Percentiles rank a stretch among this genome's conserved stretches.
Evolutionary conservation across 2,888 invertebrate genomes (phyloP).

Genomic region (Fissipunctia ypsillon): DNA sequence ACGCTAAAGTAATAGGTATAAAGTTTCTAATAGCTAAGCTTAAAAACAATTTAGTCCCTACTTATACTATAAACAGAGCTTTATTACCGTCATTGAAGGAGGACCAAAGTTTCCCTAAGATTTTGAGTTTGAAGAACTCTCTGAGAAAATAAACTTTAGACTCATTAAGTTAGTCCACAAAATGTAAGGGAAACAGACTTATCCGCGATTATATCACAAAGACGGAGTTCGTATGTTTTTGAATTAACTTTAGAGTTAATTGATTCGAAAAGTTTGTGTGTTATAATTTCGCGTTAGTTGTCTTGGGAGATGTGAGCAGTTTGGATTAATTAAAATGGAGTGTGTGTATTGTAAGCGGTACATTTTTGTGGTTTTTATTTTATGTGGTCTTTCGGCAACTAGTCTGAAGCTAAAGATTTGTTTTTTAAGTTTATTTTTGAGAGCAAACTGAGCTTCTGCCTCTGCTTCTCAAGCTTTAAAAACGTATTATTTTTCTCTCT

Average conservation of each 20-base stretch:
- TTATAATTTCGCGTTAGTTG: conserved; percentile 35
- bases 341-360: not conserved
- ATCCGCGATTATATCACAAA: conserved; percentile 55
- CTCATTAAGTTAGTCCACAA: conserved; percentile 61
- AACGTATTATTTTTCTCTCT: not conserved
- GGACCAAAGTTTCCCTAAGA: conserved; percentile 62
- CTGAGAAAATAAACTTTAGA: conserved; percentile 56
- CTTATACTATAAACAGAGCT: conserved; percentile 57
- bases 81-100: conserved; percentile 66
- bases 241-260: conserved; percentile 49
- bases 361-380: not conserved
- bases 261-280: conserved; percentile 61
- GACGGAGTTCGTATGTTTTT: conserved; percentile 54
- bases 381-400: not conserved
- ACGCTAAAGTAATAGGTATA: not conserved
- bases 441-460: not conserved
- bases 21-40: not conserved
- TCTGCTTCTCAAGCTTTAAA: not conserved
- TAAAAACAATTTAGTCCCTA: conserved; percentile 52
- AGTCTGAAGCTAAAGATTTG: not conserved
- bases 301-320: conserved; percentile 19
- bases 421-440: not conserved
- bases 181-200: conserved; percentile 56
- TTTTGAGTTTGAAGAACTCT: conserved; percentile 59
- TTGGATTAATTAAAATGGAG: not conserved